These are phyloP conservation scores for Picathartes gymnocephalus DNA, from an alignment of 2,113 vertebrate species.

Conservation along the genomic window DNA sequence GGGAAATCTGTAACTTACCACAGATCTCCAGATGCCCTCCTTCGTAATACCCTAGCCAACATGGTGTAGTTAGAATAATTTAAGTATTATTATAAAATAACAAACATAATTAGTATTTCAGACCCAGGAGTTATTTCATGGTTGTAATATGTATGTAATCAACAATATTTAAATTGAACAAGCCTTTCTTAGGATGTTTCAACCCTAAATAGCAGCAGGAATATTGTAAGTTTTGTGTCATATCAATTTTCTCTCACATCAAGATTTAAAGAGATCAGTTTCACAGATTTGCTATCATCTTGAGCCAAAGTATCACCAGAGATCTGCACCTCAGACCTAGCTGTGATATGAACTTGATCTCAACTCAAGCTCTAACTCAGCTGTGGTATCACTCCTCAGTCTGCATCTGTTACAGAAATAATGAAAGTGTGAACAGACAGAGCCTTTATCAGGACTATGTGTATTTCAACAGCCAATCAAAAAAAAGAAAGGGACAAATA, in stretches of 20 bases:
- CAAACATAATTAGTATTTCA: not conserved
- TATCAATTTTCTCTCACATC: not conserved
- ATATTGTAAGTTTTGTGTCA: not conserved
- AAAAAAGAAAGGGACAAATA: not conserved
- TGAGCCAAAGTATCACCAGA: not conserved
- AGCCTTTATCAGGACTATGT: not conserved
- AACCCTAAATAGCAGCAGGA: not conserved
- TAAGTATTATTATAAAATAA: not conserved
- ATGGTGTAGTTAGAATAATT: not conserved
- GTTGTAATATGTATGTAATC: not conserved
- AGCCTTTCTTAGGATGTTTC: not conserved
- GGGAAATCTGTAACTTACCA: not conserved
- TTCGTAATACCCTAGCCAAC: not conserved
- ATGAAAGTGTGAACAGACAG: not conserved
- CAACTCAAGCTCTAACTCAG: not conserved
- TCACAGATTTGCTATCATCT: not conserved
- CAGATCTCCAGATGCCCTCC: not conserved
- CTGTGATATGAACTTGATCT: not conserved
- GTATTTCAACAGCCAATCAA: slow-evolving; percentile 3
- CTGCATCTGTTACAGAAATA: not conserved
- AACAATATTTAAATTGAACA: not conserved
- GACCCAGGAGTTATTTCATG: not conserved
- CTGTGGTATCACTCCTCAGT: not conserved
- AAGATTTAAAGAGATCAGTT: not conserved
- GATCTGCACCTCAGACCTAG: not conserved